phyloP scores from a whole-genome alignment of 2,113 vertebrate species.

The Oreamnos americanus region DNA sequence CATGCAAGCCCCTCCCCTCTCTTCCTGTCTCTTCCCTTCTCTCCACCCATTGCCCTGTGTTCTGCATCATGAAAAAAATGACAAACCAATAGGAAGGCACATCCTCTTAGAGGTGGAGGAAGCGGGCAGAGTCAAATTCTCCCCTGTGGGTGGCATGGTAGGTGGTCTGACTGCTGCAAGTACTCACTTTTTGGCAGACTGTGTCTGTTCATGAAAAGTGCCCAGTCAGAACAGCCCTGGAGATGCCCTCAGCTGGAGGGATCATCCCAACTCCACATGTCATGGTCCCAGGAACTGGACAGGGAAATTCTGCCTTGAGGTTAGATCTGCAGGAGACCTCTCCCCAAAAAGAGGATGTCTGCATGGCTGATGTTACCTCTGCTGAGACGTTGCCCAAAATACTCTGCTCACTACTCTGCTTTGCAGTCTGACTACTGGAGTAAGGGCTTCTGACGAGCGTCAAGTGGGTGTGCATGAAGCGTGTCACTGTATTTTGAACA shows the following conservation, averaged over 20 bases:
- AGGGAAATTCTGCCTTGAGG: accelerated
- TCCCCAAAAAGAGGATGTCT: background rate
- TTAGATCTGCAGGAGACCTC: background rate
- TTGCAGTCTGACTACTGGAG: background rate
- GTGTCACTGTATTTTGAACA: background rate
- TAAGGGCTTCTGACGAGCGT: background rate
- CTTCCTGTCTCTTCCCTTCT: too few relatives aligned
- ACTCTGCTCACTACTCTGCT: background rate
- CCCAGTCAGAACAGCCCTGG: background rate
- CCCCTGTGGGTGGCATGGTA: background rate
- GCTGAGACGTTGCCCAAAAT: background rate
- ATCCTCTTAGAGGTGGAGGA: background rate
- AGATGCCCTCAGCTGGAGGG: background rate
- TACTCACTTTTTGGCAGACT: background rate
- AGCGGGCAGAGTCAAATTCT: background rate
- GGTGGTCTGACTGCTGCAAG: background rate
- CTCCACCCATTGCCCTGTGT: background rate
- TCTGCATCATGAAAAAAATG: background rate
- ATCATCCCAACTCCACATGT: accelerated
- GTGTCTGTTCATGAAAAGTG: background rate
- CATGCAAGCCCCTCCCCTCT: background rate
- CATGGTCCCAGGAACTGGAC: background rate
- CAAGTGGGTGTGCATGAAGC: background rate
- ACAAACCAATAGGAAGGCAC: background rate
- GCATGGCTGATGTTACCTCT: background rate